Evolutionary conservation across 2,888 invertebrate genomes (phyloP), one percentile per base, ranked within the genome.

Genomic region (Drosophila acutilabella): DNA sequence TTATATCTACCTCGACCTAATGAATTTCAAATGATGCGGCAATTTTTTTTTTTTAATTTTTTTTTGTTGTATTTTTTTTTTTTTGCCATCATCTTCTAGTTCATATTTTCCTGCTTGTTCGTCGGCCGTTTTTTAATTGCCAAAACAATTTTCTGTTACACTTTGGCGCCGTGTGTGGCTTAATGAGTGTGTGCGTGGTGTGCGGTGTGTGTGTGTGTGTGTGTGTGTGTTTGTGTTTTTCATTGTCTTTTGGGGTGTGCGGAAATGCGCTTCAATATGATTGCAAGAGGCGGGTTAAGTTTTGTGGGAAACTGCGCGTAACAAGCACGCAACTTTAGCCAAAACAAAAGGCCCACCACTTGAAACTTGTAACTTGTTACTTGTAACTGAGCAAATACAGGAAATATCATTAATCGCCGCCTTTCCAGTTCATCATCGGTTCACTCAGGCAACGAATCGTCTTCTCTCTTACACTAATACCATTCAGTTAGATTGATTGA

Each of bases 11-110:
- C 50, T 50, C 61, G 69, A 71, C 60, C 72, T 89, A 88, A 88
- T 89, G 88, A 88, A 89, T 88, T 74, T 74, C 81, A 81, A 85
- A 87, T 89, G 88, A 88, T 87, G 77, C 71, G 74, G 89, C 88
- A 86, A 78, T 65, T 83, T 87, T 85, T 77, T 30, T 57, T 51
- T 16, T 44, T 41, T 59, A 51, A 53, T 47, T 57, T 44, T 53
- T 47, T 67, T 44, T 53, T 47, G 62, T 74, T 67, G 71, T 50
- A 59, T 42, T 61, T 64, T 53, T 69, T 80, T 78, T 64, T 53
- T 71, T 80, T 78, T 61, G 69, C 72, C 67, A 75, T 67, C 68
- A 76, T 76, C 61, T 76, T 60, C 53, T 68, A 61, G 51, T 56
- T 67, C 69, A 69, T 33, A 76, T 83, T 74, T 80, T 71, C 79